Evolutionary conservation across 1,140 invertebrate species (phyloP), one percentile per base, ranked within the genome.

Genomic region (Lasaia peninsularis): DNA sequence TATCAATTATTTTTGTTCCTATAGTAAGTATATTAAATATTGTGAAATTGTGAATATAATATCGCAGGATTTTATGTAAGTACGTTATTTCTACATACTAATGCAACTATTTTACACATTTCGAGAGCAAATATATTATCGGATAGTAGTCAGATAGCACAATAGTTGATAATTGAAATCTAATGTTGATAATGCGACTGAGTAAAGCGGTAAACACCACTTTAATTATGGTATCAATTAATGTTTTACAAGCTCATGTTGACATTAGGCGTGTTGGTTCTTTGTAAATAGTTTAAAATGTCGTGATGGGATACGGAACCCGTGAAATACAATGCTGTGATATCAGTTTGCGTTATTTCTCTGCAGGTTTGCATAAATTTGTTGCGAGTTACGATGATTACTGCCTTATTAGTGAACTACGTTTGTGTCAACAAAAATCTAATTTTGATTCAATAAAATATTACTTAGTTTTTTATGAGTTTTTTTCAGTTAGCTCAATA

Each of bases 311-410:
- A 53, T 21, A 34, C 34, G 20, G 35, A 37, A 21, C 44, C 35
- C 18, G 53, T 44, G 14, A 83, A 78, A 78, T 68, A 78, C 83
- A 83, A 82, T 83, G 80, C 85, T 88, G 85, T 88, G 85, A 88
- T 88, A 88, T 84, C 80, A 85, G 80, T 85, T 86, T 75, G 77
- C 69, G 70, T 75, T 83, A 66, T 72, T 56, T 44, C 24, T 56
- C 35, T 24, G 20, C 18, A 56, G 14, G 40, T 28, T 28, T 37
- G 24, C 12, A 55, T n/a, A n/a, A 52, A 7, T 28, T 28, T 48
- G 44, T 48, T 48, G n/a, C 18, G n/a, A 21, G 18, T 21, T 18
- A 21, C 11, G n/a, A 48, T 21, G n/a, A 6, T 16, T 48, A 48
- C 44, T 48, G 44, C 44, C 44, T 48, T 48, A n/a, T 48, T 44